These are phyloP conservation scores for Amphiduros pacificus DNA, from an alignment of 2,888 invertebrate genomes.

Conservation along the genomic window DNA sequence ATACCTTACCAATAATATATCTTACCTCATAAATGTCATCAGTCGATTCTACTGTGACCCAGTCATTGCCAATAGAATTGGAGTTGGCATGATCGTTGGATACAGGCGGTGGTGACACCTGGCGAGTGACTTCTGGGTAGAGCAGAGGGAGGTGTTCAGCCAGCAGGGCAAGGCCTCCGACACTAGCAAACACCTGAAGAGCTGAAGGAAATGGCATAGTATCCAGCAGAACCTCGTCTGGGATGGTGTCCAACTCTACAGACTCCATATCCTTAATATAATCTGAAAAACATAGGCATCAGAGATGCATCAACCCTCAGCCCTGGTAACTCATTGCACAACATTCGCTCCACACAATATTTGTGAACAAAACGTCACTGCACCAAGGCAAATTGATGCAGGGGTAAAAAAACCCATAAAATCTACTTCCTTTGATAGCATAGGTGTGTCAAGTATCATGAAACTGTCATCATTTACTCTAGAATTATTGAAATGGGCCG, in stretches of 20 bases:
- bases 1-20: neutral
- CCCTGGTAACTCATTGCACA: too few species aligned
- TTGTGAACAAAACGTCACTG: too few species aligned
- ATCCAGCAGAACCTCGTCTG: constrained; percentile 44
- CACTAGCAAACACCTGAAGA: constrained; percentile 82
- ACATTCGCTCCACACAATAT: too few species aligned
- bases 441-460: too few species aligned
- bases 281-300: constrained; percentile 3
- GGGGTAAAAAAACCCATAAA: too few species aligned
- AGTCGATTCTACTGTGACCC: constrained; percentile 66
- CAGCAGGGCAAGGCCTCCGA: constrained; percentile 84
- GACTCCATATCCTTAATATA: constrained; percentile 21
- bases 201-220: constrained; percentile 62
- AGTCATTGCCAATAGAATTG: constrained; percentile 43
- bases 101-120: constrained; percentile 20
- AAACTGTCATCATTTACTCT: too few species aligned
- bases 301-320: too few species aligned
- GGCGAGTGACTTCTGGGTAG: constrained; percentile 75
- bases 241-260: constrained; percentile 35
- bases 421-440: too few species aligned
- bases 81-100: constrained; percentile 12
- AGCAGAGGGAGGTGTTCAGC: constrained; percentile 87
- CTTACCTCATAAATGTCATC: constrained; percentile 63
- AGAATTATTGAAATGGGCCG: too few species aligned
- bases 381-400: too few species aligned